Evolutionary conservation across 2,797 vertebrate genomes (phyloP).

Genomic region (Adelosebastes latens): DNA sequence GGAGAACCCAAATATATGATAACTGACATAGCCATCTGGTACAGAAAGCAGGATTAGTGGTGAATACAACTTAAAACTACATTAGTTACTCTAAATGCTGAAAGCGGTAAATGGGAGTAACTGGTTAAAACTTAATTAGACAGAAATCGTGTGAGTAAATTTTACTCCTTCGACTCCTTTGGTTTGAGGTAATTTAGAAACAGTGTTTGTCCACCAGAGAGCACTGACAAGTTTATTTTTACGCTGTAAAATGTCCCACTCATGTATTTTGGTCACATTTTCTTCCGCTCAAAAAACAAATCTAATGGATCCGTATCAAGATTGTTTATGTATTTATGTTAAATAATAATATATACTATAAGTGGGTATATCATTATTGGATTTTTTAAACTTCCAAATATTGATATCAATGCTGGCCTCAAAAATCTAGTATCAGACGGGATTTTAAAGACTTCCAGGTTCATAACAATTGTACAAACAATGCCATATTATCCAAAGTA

Average conservation of each 20-base stretch:
- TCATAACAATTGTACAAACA: neutral
- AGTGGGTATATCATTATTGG: neutral
- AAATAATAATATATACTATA: neutral
- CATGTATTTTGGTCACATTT: neutral
- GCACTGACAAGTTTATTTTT: too few species aligned
- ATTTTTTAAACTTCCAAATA: neutral
- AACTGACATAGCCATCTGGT: neutral
- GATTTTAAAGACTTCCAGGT: neutral
- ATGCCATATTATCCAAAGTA: too few species aligned
- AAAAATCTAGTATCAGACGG: neutral
- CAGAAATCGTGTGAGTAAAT: neutral
- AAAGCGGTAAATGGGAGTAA: neutral
- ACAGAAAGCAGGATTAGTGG: neutral
- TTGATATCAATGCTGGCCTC: too few species aligned
- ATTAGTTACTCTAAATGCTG: neutral
- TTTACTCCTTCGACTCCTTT: neutral
- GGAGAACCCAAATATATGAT: conserved; percentile 1
- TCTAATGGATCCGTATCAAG: rapidly evolving
- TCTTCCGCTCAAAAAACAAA: neutral
- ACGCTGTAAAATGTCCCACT: too few species aligned
- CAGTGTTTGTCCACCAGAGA: too few species aligned
- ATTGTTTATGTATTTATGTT: neutral
- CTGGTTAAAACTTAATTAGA: neutral
- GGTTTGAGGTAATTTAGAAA: rapidly evolving
- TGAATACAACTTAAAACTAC: neutral